These are phyloP conservation scores for Rhizomys pruinosus DNA, from an alignment of 2,113 vertebrate genomes.

Conservation along the genomic window DNA sequence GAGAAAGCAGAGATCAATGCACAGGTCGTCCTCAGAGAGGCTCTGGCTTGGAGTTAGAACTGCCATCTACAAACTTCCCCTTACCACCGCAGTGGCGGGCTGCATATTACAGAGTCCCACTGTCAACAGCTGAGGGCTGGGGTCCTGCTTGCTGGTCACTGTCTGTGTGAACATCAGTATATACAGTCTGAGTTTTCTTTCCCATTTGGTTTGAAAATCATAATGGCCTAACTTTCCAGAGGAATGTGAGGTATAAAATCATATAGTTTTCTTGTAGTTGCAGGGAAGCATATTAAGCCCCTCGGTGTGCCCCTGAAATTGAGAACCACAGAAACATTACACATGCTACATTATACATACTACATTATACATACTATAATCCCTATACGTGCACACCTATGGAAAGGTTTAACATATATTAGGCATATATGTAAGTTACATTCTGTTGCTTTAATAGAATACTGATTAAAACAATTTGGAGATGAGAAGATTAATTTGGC, in stretches of 20 bases:
- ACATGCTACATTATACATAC: no score
- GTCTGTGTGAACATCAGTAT: neutral
- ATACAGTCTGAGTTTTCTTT: neutral
- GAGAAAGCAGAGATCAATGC: neutral
- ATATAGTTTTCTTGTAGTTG: neutral
- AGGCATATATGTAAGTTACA: no score
- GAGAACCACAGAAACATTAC: neutral
- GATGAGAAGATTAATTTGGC: no score
- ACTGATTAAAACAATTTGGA: no score
- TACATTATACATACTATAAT: no score
- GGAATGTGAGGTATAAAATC: neutral
- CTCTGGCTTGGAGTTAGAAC: neutral
- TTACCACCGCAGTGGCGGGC: neutral
- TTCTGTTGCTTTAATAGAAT: no score
- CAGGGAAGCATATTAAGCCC: no score
- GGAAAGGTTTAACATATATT: no score
- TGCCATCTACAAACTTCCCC: neutral
- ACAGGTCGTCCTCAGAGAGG: neutral
- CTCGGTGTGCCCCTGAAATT: neutral
- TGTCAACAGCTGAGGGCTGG: neutral
- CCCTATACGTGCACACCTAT: no score
- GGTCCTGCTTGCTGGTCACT: neutral
- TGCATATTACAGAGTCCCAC: neutral
- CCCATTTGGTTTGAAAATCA: neutral
- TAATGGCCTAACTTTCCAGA: neutral